These are phyloP conservation scores for Pseudorasbora parva DNA, from an alignment of 2,113 vertebrate species.

Conservation along the genomic window DNA sequence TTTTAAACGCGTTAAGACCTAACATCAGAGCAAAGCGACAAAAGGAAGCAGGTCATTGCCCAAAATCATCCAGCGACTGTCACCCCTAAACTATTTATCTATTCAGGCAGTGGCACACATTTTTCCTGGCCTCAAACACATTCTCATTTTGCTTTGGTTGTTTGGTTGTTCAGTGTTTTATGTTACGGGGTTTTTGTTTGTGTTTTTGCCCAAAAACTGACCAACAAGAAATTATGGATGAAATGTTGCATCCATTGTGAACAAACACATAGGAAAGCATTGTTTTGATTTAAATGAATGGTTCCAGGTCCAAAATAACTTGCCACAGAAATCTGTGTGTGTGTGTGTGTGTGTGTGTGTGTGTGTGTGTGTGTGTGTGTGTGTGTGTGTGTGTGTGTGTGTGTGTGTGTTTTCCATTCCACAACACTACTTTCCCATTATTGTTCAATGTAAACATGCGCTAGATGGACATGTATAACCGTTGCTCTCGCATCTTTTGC, in stretches of 20 bases:
- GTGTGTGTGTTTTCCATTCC: too few species aligned
- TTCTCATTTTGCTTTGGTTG: background rate
- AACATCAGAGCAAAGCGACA: background rate
- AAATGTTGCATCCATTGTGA: background rate
- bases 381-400: too few species aligned
- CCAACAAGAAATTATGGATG: background rate
- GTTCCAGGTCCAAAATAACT: background rate
- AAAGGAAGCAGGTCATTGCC: background rate
- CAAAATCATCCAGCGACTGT: background rate
- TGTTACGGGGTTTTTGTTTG: background rate
- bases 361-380: too few species aligned
- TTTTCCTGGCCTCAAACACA: slow-evolving; percentile 15
- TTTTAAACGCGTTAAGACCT: slow-evolving; percentile 33
- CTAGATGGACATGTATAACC: too few species aligned
- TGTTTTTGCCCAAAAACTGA: background rate
- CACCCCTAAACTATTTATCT: background rate
- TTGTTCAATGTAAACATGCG: too few species aligned
- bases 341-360: too few species aligned
- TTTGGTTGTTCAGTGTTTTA: background rate
- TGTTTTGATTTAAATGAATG: background rate
- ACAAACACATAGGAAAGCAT: background rate
- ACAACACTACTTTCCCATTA: too few species aligned
- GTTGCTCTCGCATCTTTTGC: too few species aligned
- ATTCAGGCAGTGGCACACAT: background rate
- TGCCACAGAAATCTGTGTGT: background rate